A percentile compares a stretch with the other conserved stretches of the same genome.
phyloP scores from a whole-genome alignment of 2,113 vertebrate species.

The Percopsis transmontana region DNA sequence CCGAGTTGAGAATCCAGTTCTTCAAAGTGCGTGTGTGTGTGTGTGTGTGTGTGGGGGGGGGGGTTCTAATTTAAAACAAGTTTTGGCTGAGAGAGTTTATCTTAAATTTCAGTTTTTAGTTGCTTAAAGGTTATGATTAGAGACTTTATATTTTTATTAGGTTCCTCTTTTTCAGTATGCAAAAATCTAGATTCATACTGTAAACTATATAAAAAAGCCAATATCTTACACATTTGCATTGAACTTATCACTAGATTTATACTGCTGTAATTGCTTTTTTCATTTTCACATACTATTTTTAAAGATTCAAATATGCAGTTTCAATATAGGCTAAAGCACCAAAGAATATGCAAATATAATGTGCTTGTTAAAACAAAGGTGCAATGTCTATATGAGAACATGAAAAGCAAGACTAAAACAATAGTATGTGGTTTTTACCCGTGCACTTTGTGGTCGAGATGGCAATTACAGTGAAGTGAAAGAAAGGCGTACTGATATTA shows the following conservation, averaged over 20 bases:
- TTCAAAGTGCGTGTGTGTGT: constrained; percentile 55
- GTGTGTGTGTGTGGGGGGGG: too few relatives aligned
- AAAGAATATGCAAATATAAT: constrained; percentile 12
- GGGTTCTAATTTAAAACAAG: constrained; percentile 26
- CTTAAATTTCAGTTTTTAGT: constrained; percentile 40
- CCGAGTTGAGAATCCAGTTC: constrained; percentile 54
- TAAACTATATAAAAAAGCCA: background rate
- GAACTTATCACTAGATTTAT: too few relatives aligned
- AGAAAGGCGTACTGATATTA: constrained; percentile 46
- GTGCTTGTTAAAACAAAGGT: constrained; percentile 2
- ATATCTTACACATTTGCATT: too few relatives aligned
- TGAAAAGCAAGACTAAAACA: background rate
- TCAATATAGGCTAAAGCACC: background rate
- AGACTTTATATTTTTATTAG: background rate
- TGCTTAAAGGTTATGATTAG: constrained; percentile 32
- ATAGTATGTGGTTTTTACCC: constrained; percentile 15
- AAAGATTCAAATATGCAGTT: too few relatives aligned
- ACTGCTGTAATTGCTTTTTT: too few relatives aligned
- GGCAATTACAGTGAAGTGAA: constrained; percentile 37
- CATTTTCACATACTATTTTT: too few relatives aligned
- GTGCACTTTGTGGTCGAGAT: constrained; percentile 3
- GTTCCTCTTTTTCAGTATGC: background rate
- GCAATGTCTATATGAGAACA: background rate
- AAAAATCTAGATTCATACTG: background rate
- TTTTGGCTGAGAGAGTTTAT: constrained; percentile 17